phyloP scores from a whole-genome alignment of 2,113 vertebrate genomes.

The Aramus guarauna region DNA sequence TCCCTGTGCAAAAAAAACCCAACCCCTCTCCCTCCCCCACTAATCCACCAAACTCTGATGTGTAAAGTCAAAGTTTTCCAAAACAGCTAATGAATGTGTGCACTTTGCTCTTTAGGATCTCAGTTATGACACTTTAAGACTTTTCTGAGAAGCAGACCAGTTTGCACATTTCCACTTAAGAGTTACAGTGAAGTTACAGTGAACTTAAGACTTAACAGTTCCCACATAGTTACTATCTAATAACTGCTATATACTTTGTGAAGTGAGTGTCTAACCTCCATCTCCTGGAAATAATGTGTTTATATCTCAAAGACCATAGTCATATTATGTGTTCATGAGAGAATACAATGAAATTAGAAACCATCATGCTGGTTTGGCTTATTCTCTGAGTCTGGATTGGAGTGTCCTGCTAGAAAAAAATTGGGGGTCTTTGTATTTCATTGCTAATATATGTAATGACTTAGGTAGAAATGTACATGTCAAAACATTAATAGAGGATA shows the following conservation, averaged over 20 bases:
- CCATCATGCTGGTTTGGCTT: neutral
- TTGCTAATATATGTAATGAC: neutral
- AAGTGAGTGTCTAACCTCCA: neutral
- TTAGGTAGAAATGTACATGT: neutral
- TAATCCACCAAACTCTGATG: neutral
- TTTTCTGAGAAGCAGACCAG: neutral
- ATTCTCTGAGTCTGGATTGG: neutral
- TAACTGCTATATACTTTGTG: neutral
- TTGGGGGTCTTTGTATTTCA: neutral
- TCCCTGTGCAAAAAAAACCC: too few relatives aligned
- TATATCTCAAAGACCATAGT: neutral
- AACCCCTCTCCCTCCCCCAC: rapidly evolving
- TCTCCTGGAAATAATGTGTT: neutral
- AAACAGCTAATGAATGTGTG: neutral
- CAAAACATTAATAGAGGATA: neutral
- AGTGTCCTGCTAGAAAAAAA: neutral
- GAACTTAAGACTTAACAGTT: too few relatives aligned
- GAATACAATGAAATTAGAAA: neutral
- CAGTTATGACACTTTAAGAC: neutral
- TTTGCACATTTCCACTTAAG: neutral
- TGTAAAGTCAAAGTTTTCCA: neutral
- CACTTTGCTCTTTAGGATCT: neutral
- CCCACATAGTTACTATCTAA: neutral
- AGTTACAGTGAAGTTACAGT: neutral
- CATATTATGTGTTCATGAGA: neutral